A percentile compares a stretch with the other conserved stretches of the same genome.
Evolutionary conservation across 2,797 vertebrate genomes (phyloP).

Genomic region (Bovichtus diacanthus): DNA sequence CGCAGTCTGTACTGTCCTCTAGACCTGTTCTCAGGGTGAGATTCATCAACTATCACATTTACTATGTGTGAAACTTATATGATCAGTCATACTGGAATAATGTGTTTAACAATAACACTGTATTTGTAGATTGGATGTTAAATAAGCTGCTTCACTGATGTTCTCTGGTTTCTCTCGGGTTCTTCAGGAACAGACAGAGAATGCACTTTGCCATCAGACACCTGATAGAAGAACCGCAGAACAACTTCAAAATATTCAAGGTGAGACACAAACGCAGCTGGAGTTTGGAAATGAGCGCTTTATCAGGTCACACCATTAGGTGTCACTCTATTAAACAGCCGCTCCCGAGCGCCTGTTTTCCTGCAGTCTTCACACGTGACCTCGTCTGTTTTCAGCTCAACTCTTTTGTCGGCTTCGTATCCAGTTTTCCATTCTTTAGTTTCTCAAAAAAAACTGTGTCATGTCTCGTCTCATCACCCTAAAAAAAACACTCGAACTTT

Average conservation of each 20-base stretch:
- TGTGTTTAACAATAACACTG: neutral
- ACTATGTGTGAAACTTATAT: neutral
- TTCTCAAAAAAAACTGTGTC: no score
- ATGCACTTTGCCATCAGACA: conserved; percentile 97
- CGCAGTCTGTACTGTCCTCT: conserved; percentile 96
- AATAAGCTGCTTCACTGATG: neutral
- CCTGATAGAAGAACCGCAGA: conserved; percentile 96
- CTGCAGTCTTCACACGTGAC: no score
- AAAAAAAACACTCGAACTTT: no score
- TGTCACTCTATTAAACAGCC: no score
- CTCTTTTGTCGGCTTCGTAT: no score
- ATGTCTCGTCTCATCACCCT: no score
- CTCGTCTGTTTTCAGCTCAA: no score
- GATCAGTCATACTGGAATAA: neutral
- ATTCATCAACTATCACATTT: neutral
- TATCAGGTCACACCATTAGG: no score
- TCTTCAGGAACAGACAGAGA: conserved; percentile 92
- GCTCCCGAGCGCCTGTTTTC: no score
- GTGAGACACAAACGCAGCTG: conserved; percentile 77
- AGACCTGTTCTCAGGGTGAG: conserved; percentile 98
- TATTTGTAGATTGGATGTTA: neutral
- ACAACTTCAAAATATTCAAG: conserved; percentile 99
- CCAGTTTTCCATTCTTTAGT: no score
- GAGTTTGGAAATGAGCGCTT: no score
- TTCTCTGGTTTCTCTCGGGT: conserved; percentile 21